phyloP scores from a whole-genome alignment of 1,140 invertebrate genomes.

The Batillaria attramentaria region DNA sequence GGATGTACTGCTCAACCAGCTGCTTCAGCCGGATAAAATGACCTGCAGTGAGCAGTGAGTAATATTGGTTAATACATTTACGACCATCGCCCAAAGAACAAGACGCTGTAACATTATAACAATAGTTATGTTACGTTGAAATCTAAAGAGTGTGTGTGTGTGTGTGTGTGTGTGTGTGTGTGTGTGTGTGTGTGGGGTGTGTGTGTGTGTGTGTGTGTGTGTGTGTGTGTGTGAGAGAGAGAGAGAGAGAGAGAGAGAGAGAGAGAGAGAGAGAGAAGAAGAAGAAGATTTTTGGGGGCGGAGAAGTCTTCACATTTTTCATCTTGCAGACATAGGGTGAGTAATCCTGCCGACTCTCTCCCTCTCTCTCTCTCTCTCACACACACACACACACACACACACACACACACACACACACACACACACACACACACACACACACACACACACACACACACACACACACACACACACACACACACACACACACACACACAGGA shows the following conservation, averaged over 20 bases:
- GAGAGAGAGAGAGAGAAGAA: background rate
- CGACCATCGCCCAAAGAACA: too few relatives aligned
- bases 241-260: background rate
- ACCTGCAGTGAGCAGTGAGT: background rate
- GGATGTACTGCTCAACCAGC: slow-evolving; percentile 46
- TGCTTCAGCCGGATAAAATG: too few relatives aligned
- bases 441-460: background rate
- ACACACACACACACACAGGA: background rate
- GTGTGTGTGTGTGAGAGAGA: background rate
- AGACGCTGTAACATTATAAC: too few relatives aligned
- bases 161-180: slow-evolving; percentile 4
- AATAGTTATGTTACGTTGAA: too few relatives aligned
- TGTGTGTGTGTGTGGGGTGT: background rate
- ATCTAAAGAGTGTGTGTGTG: too few relatives aligned
- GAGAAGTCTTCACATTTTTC: background rate
- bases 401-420: background rate
- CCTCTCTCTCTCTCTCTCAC: background rate
- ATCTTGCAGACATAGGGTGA: too few relatives aligned
- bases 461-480: slow-evolving; percentile 7
- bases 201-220: background rate
- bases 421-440: background rate
- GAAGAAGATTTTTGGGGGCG: background rate
- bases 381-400: background rate
- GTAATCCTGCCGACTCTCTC: background rate
- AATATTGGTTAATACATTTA: too few relatives aligned